Base-by-base conservation (phyloP, 2,888 invertebrate species). In the Caenorhabditis virilis region DNA sequence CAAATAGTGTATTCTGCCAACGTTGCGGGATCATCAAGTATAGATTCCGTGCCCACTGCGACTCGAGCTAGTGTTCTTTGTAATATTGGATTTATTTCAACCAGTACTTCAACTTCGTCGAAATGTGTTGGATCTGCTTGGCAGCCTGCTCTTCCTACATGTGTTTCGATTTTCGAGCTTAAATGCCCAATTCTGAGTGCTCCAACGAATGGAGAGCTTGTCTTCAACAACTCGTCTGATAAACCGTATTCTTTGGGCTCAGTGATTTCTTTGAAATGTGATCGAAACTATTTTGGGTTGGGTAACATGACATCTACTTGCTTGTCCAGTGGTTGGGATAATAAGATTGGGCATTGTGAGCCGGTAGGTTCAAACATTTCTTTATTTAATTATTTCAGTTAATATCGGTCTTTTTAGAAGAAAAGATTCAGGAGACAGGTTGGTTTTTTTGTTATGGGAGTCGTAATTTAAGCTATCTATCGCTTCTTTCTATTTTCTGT, bases 11-110 rank as follows among this genome's bases (percentile, higher is more conserved):
- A 57, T 30, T 62, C 62, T 2, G 52, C 56, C 11, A 56, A 62
- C 30, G 62, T 62, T 11, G 56, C 56, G 0, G 5, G 18, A 3
- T 41, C 42, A 30, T 53, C 33, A 13, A 49, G 52, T 2, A 22
- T 11, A 7, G 27, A 43, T 13, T 16, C 48, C 2, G 57, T 68
- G 0, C 63, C 71, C n/a, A 43, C 59, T 2, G 60, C 56, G 9
- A 72, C 68, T 2, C 36, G 63, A 20, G 70, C 70, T 13, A 64
- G 66, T 7, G 64, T 71, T 16, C 41, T 65, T 18, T 74, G 74
- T 49, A 35, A 36, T 20, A 43, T 63, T 15, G 71, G 71, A 15
- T 60, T 45, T 33, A 52, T 63, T 1, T 47, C 63, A n/a, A 58
- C 71, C 11, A 53, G 53, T 0, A 49, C 55, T 2, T 47, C 57